These are phyloP conservation scores for Crenuchus spilurus DNA, from an alignment of 2,797 vertebrate species.

Conservation along the genomic window DNA sequence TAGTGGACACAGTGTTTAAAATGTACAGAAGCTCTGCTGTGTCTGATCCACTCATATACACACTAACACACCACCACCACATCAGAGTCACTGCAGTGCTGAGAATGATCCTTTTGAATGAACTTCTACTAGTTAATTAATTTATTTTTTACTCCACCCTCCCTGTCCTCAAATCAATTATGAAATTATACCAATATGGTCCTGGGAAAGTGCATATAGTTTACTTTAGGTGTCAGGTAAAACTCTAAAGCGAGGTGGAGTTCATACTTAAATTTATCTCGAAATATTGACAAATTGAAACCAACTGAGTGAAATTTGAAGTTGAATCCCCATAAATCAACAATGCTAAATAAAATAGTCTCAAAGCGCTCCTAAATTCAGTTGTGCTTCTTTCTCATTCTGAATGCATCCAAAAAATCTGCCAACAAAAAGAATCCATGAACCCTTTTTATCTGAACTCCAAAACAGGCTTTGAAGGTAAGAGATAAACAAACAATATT, in stretches of 20 bases:
- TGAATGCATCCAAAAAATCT: constrained; percentile 9
- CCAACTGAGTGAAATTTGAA: constrained; percentile 56
- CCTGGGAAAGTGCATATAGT: too few relatives aligned
- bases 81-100: too few relatives aligned
- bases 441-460: not conserved
- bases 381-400: constrained; percentile 61
- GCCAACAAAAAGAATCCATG: not conserved
- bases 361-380: constrained; percentile 48
- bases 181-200: too few relatives aligned
- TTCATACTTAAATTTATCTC: constrained; percentile 46
- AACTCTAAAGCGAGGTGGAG: constrained; percentile 50
- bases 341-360: constrained; percentile 69
- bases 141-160: too few relatives aligned
- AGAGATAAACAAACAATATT: not conserved
- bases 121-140: too few relatives aligned
- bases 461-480: not conserved
- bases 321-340: constrained; percentile 60
- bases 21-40: too few relatives aligned
- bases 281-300: constrained; percentile 50
- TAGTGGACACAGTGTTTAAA: too few relatives aligned
- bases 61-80: too few relatives aligned
- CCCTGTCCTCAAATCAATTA: too few relatives aligned
- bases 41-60: too few relatives aligned
- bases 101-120: too few relatives aligned
- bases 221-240: constrained; percentile 39